Evolutionary conservation across 2,113 vertebrate species (phyloP), one percentile per base, ranked within the genome.

Genomic region (Melanerpes formicivorus): DNA sequence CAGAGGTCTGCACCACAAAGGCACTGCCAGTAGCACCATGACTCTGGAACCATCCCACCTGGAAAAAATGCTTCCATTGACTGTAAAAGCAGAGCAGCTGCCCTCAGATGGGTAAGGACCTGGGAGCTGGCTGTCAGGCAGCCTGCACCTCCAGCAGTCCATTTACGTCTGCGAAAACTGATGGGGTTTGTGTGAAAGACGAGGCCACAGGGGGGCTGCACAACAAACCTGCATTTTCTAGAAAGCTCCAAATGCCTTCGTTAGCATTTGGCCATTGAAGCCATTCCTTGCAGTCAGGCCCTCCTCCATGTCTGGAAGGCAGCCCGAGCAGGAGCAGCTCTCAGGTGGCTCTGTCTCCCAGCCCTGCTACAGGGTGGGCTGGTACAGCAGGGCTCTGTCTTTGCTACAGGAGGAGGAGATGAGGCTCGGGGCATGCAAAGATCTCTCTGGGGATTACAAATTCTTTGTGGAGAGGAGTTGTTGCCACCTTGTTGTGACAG

Each of bases 91-190:
- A 84, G 67, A 87, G 42, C 54, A 85, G 48, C 76, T 64, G n/a
- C 1, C 0, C 46, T 82, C 27, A 44, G 40, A 70, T 50, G 16
- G 1, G 30, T n/a, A 54, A 11, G 0, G 0, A 34, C 34, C 18
- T 29, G 27, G 30, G 62, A 46, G 60, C 29, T 34, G 40, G 15
- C 29, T 81, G 26, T 3, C 84, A 63, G 50, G 56, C 72, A 89
- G 34, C 44, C 55, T 32, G 42, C 34, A 32, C 40, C n/a, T 87
- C 66, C 64, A 32, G 56, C 13, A 34, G 30, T 11, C 55, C 46
- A 10, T 65, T 86, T 84, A 55, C 14, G 25, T 50, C 60, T 13
- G 10, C 0, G 0, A 84, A 85, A 92, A 56, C 14, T 2, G 10
- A 10, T 15, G 7, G n/a, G 16, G 11, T 90, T 76, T 65, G n/a